Evolutionary conservation across 1,140 invertebrate species (phyloP).

Genomic region (Apis cerana): DNA sequence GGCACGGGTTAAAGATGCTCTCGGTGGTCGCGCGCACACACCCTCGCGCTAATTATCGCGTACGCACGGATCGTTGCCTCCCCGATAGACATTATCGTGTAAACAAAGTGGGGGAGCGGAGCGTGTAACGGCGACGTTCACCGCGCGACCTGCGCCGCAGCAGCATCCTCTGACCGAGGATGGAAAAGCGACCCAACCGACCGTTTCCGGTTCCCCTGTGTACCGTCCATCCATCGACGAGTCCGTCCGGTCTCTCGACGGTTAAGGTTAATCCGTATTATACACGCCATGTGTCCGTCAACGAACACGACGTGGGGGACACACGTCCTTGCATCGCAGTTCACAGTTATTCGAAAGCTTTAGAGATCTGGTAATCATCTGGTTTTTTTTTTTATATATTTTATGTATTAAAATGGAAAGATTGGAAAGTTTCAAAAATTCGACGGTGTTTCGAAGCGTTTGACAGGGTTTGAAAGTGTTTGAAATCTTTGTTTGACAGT

Average conservation of each 20-base stretch:
- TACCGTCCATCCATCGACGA: conserved; percentile 38
- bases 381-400: too few species aligned
- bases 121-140: conserved; percentile 60
- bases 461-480: too few species aligned
- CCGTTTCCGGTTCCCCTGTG: conserved; percentile 65
- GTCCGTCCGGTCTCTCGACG: conserved; percentile 15
- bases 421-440: too few species aligned
- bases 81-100: conserved; percentile 50
- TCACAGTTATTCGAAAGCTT: neutral
- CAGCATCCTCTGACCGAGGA: conserved; percentile 23
- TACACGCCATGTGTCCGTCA: too few species aligned
- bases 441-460: too few species aligned
- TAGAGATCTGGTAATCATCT: too few species aligned
- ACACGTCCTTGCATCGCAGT: conserved; percentile 19
- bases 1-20: neutral
- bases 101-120: conserved; percentile 63
- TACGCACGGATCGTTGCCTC: conserved; percentile 50
- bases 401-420: too few species aligned
- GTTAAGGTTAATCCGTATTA: too few species aligned
- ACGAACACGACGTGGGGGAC: neutral
- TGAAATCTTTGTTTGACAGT: too few species aligned
- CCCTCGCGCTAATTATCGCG: conserved; percentile 54
- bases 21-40: neutral
- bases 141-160: neutral
- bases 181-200: conserved; percentile 42